Conservation (phyloP, 2,113 vertebrate genomes). For the Guaruba guarouba region DNA sequence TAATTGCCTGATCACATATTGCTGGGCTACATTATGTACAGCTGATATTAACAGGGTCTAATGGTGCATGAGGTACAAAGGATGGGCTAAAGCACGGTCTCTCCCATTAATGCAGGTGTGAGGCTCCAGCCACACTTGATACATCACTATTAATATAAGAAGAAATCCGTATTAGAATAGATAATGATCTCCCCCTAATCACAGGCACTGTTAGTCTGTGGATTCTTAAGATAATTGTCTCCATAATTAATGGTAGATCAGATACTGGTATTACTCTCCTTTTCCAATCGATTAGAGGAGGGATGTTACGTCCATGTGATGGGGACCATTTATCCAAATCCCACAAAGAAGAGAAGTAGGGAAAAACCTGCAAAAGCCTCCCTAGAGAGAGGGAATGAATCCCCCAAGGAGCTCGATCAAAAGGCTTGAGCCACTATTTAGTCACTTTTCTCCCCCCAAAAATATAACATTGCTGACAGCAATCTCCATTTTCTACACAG, state of each 20-base stretch:
- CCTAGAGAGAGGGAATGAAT: background rate
- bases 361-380: background rate
- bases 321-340: background rate
- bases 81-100: background rate
- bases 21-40: background rate
- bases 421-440: background rate
- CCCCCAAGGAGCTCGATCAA: background rate
- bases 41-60: background rate
- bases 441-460: background rate
- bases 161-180: background rate
- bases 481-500: background rate
- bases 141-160: background rate
- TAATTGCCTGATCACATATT: background rate
- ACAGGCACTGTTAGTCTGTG: background rate
- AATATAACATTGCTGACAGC: background rate
- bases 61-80: background rate
- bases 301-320: background rate
- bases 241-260: slow-evolving; percentile 12
- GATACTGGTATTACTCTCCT: background rate
- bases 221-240: slow-evolving; percentile 10
- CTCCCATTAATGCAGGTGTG: background rate
- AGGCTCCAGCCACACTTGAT: background rate
- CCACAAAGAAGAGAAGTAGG: background rate
- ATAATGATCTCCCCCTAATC: slow-evolving; percentile 10
- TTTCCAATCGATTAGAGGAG: background rate